Evolutionary conservation across 2,113 vertebrate species (phyloP), one percentile per base, ranked within the genome.

Genomic region (Oreochromis niloticus): DNA sequence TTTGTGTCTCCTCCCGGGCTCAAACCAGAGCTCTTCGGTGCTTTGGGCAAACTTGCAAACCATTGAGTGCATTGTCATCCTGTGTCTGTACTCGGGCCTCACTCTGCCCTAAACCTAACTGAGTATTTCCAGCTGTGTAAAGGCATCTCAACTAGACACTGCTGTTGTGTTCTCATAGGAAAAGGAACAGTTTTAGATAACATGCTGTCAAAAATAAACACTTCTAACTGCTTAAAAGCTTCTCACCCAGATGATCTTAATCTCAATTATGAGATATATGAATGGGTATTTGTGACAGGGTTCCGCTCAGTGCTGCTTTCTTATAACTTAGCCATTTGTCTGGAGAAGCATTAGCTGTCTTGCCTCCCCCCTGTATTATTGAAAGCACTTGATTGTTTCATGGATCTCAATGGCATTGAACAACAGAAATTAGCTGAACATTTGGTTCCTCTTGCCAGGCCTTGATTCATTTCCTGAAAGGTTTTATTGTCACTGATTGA

Each of bases 401-500:
- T 54, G 55, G 80, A 75, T 87, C 85, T 87, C 52, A 41, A 41
- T 30, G 22, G 48, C 59, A 43, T 3, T 3, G 16, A 32, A 63
- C 63, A 55, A 78, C 48, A 82, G 85, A 32, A 84, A 87, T 85
- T 82, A 89, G 82, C 88, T 86, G 79, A 89, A 80, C 22, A 63
- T 71, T 4, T 19, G 32, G 14, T 63, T 85, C 80, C 36, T n/a
- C 24, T 52, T 27, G 46, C 86, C 71, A 61, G 52, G 22, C 87
- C 39, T 88, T 54, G 17, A 87, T 84, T 81, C 10, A 86, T 93
- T 84, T 68, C 24, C 87, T 71, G 73, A 88, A 82, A 57, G 71
- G 56, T 85, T 85, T 82, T 85, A 88, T 71, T 84, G 84, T 90
- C 87, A 50, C 71, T 73, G 86, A 92, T 88, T 63, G 88, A 91